Evolutionary conservation across 1,140 invertebrate species (phyloP), one percentile per base, ranked within the genome.

Genomic region (Acromyrmex heyeri): DNA sequence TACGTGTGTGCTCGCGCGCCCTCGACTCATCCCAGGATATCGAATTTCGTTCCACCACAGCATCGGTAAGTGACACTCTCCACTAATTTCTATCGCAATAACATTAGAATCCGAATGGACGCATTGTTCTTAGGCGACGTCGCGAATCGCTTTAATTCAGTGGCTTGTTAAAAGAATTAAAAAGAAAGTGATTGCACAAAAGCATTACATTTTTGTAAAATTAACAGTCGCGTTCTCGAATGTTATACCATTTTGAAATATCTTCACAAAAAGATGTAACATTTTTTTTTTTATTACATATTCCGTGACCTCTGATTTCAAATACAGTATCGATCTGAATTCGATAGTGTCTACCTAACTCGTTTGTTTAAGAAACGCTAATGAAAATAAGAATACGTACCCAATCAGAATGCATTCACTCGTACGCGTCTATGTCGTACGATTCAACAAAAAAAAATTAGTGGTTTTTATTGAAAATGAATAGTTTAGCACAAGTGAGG

Each of bases 1-100:
- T 70, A 79, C 85, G 85, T 89, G 75, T 81, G 77, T 86, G 64
- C 48, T 69, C 70, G 59, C 82, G 73, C 82, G 82, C 59, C 73
- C 72, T 67, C 73, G 6, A 34, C 79, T 85, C 73, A 53, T 65
- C 61, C 75, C 48, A 21, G 70, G 48, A 55, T 67, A 30, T 48
- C 61, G 30, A 85, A 77, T 85, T 64, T 64, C 1, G 44, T 10
- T 55, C 10, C 27, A n/a, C 48, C 48, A 53, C 64, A 12, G 27
- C 44, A 50, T 61, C 44, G 88, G 88, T 89, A 67, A 89, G 88
- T 88, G 70, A 65, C 59, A 62, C 34, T 69, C 18, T 48, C 14
- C 24, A 10, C 55, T 83, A 83, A 83, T 83, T 83, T 75, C 65
- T 75, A 12, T 75, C 55, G 38, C 53, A 38, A 27, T 50, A 30